phyloP scores from a whole-genome alignment of 2,888 invertebrate genomes.

The Sceliomorpha sp. region DNA sequence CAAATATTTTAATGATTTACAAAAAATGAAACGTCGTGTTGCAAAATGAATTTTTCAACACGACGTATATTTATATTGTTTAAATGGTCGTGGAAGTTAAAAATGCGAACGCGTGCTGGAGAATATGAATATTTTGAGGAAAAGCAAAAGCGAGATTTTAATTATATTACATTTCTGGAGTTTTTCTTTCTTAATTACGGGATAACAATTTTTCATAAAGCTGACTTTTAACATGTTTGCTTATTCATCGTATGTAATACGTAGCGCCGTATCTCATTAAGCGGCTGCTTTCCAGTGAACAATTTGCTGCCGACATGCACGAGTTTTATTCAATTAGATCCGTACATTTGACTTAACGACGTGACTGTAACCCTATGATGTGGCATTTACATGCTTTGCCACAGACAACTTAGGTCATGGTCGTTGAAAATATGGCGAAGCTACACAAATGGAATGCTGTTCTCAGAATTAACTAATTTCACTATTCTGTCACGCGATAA shows the following conservation, averaged over 20 bases:
- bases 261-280: conserved; percentile 51
- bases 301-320: conserved; percentile 61
- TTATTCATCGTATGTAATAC: conserved; percentile 44
- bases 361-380: conserved; percentile 57
- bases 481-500: too few species aligned
- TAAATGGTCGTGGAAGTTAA: too few species aligned
- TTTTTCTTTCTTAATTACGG: conserved; percentile 24
- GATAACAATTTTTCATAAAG: conserved; percentile 36
- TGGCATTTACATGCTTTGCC: conserved; percentile 55
- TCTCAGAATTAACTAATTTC: conserved; percentile 47
- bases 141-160: not conserved
- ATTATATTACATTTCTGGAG: conserved; percentile 22
- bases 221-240: conserved; percentile 39
- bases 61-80: too few species aligned
- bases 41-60: too few species aligned
- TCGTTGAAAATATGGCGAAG: conserved; percentile 41
- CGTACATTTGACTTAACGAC: conserved; percentile 64
- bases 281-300: conserved; percentile 55
- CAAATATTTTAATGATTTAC: too few species aligned
- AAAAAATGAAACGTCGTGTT: too few species aligned
- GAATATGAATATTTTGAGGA: too few species aligned
- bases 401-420: conserved; percentile 52
- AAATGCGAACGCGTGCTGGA: too few species aligned
- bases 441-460: conserved; percentile 42
- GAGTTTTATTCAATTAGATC: conserved; percentile 65